Conservation (phyloP, 2,113 vertebrate genomes). For the Neopipo cinnamomea region DNA sequence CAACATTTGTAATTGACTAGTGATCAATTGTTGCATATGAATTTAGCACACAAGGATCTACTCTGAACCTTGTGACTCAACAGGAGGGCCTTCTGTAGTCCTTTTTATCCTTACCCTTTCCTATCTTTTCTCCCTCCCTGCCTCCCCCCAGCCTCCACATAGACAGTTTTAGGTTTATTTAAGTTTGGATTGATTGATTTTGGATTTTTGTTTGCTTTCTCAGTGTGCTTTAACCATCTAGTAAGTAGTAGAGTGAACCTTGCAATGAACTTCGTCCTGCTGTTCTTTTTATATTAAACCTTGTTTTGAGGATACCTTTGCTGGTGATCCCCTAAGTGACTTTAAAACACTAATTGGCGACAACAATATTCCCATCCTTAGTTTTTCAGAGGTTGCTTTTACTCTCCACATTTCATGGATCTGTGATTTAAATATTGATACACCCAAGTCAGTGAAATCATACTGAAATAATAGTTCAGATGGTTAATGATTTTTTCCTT, state of each 20-base stretch:
- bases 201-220: background rate
- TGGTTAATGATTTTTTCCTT: background rate
- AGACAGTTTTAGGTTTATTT: background rate
- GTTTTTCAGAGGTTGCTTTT: background rate
- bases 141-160: too few relatives aligned
- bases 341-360: background rate
- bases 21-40: background rate
- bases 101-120: background rate
- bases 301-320: background rate
- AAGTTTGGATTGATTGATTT: background rate
- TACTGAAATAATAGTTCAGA: background rate
- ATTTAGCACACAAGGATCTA: rapidly evolving
- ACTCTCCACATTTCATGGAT: background rate
- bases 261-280: background rate
- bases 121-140: background rate
- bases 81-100: background rate
- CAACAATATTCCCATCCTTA: background rate
- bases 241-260: background rate
- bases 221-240: background rate
- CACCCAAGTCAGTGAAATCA: background rate
- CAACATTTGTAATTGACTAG: background rate
- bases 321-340: background rate
- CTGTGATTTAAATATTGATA: background rate
- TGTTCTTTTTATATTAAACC: background rate
- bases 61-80: background rate